These are phyloP conservation scores for Huso huso DNA, from an alignment of 2,797 vertebrate genomes.

Conservation along the genomic window DNA sequence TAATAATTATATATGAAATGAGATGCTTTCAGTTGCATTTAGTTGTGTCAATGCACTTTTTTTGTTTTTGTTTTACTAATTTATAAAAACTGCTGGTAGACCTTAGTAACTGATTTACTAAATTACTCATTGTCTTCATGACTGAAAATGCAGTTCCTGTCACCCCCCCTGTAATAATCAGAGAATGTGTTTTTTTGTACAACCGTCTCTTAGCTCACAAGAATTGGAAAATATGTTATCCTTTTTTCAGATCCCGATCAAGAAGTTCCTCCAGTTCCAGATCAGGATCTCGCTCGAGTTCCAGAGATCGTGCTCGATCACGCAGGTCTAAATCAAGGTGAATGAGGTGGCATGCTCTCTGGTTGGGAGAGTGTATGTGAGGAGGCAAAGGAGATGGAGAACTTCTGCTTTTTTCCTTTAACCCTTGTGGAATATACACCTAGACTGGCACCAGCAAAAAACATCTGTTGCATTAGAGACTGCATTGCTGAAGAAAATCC, in stretches of 20 bases:
- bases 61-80: no score
- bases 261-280: constrained; percentile 95
- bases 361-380: constrained; percentile 68
- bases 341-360: constrained; percentile 96
- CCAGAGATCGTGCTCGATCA: constrained; percentile 69
- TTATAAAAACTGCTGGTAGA: no score
- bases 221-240: constrained; percentile 46
- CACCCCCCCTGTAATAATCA: no score
- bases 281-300: constrained; percentile 90
- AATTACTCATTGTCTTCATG: no score
- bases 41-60: no score
- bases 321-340: constrained; percentile 95
- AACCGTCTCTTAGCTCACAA: no score
- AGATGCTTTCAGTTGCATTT: no score
- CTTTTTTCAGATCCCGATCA: constrained; percentile 94
- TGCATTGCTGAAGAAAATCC: background rate
- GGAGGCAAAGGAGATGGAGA: constrained; percentile 45
- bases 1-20: no score
- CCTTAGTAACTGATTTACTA: no score
- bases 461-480: no score
- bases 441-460: constrained; percentile 1
- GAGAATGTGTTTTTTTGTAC: no score
- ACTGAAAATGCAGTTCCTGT: no score
- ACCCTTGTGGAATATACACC: constrained; percentile 5
- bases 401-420: constrained; percentile 19